Percentiles rank a stretch among this genome's conserved stretches.
phyloP scores from a whole-genome alignment of 2,888 invertebrate species.

The Monochamus alternatus region DNA sequence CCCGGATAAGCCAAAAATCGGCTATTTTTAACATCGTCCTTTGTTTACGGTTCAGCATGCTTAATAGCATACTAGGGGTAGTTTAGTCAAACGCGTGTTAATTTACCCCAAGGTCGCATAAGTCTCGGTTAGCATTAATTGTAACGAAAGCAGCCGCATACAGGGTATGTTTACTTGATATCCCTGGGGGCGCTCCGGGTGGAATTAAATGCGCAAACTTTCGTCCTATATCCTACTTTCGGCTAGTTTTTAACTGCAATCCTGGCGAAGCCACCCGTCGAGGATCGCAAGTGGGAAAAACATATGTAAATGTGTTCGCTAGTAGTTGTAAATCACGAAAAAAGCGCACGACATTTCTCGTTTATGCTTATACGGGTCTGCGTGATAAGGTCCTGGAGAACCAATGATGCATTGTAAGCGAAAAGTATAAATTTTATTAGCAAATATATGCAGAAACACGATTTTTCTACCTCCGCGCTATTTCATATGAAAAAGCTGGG shows the following conservation, averaged over 20 bases:
- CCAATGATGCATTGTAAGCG: neutral
- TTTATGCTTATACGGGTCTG: neutral
- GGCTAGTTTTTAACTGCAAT: neutral
- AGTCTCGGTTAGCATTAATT: neutral
- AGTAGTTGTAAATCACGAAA: neutral
- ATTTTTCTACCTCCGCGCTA: no score
- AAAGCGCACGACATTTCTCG: neutral
- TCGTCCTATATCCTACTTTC: neutral
- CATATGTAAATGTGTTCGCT: neutral
- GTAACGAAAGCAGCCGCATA: slow-evolving; percentile 1
- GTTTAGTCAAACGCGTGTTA: slow-evolving; percentile 7
- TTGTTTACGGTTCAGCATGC: neutral
- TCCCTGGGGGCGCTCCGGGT: neutral
- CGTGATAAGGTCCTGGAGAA: neutral
- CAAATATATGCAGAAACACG: neutral
- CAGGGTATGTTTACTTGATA: slow-evolving; percentile 8
- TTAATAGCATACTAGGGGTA: neutral
- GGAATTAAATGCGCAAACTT: slow-evolving; percentile 3
- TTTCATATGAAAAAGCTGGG: no score
- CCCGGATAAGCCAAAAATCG: no score
- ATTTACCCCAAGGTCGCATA: slow-evolving; percentile 10
- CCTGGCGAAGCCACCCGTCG: neutral
- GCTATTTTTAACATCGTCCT: no score
- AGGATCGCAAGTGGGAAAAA: neutral
- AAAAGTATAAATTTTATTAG: neutral